These are phyloP conservation scores for Rhagonycha fulva DNA, from an alignment of 2,888 invertebrate species.

Conservation along the genomic window DNA sequence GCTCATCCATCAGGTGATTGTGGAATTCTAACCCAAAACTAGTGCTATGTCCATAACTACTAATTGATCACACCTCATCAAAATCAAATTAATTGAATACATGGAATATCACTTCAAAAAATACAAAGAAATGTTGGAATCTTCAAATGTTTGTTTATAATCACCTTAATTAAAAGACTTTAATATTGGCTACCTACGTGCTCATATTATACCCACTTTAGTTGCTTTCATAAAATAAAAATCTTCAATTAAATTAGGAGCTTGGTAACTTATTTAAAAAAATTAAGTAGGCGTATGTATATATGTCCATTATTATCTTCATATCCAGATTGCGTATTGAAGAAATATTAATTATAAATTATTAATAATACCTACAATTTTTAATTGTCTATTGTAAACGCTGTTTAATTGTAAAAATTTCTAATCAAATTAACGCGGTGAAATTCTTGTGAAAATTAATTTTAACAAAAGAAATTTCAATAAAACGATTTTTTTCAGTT, in stretches of 20 bases:
- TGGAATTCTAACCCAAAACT: too few species aligned
- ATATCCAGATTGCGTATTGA: background rate
- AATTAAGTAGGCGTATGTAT: background rate
- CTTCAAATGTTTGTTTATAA: background rate
- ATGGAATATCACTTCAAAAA: background rate
- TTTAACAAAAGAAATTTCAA: too few species aligned
- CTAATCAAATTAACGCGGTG: background rate
- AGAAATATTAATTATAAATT: background rate
- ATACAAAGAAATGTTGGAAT: background rate
- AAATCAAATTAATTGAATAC: background rate
- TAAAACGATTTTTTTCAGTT: too few species aligned
- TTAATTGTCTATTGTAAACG: background rate
- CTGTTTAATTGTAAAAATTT: background rate
- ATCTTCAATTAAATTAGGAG: background rate
- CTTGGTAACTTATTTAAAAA: background rate
- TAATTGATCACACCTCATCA: background rate
- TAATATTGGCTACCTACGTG: background rate
- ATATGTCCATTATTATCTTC: background rate
- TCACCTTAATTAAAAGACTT: background rate
- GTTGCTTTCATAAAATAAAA: background rate
- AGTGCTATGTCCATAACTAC: background rate
- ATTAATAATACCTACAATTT: background rate
- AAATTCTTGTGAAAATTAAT: too few species aligned
- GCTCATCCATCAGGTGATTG: too few species aligned
- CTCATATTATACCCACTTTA: background rate